Percentiles rank a stretch among this genome's conserved stretches.
These are phyloP conservation scores for Cinara cedri DNA, from an alignment of 2,888 invertebrate genomes.

Conservation along the genomic window DNA sequence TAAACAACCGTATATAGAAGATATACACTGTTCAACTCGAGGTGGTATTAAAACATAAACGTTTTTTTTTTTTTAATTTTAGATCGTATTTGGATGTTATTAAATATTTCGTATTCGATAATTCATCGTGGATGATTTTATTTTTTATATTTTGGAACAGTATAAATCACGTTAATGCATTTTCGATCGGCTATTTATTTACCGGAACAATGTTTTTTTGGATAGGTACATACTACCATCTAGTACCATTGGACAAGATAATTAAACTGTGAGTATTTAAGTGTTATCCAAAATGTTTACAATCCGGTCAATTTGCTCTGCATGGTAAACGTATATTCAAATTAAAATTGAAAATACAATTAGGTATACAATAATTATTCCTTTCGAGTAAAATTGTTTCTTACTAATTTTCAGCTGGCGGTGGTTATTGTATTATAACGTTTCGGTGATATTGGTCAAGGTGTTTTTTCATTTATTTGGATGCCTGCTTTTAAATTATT, in stretches of 20 bases:
- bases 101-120: constrained; percentile 18
- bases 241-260: constrained; percentile 6
- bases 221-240: constrained; percentile 27
- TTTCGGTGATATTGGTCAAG: constrained; percentile 14
- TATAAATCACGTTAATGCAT: not conserved
- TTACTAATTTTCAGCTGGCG: constrained; percentile 14
- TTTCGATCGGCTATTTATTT: constrained; percentile 29
- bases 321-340: too few relatives aligned
- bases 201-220: constrained; percentile 18
- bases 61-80: not conserved
- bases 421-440: constrained; percentile 3
- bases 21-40: too few relatives aligned
- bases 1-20: too few relatives aligned
- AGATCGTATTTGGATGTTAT: constrained; percentile 30
- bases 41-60: too few relatives aligned
- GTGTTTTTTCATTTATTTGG: constrained; percentile 13
- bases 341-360: too few relatives aligned
- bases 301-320: too few relatives aligned
- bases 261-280: constrained; percentile 27
- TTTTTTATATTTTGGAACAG: constrained; percentile 33
- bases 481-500: constrained; percentile 23
- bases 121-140: constrained; percentile 37
- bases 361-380: too few relatives aligned
- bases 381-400: not conserved
- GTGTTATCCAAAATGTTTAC: too few relatives aligned